These are phyloP conservation scores for Lasioglossum baleicum DNA, from an alignment of 1,140 invertebrate genomes.

Conservation along the genomic window DNA sequence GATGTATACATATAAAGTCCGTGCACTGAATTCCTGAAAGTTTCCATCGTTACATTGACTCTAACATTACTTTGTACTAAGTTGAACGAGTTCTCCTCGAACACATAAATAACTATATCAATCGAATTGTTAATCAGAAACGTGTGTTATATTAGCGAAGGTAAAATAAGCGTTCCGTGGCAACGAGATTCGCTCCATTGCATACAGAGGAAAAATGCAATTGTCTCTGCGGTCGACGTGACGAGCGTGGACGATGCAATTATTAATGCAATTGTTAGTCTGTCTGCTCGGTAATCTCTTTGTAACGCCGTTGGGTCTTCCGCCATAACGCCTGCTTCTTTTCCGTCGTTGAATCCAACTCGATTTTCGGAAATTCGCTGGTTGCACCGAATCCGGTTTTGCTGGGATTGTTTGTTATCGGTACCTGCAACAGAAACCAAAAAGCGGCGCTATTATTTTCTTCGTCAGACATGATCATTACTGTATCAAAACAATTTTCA, in stretches of 20 bases:
- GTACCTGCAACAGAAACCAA: conserved; percentile 68
- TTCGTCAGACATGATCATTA: too few species aligned
- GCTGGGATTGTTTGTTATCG: conserved; percentile 69
- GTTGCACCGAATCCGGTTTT: conserved; percentile 76
- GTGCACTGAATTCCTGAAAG: not conserved
- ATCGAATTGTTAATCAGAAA: too few species aligned
- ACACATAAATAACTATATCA: too few species aligned
- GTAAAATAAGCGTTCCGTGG: too few species aligned
- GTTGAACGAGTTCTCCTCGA: not conserved
- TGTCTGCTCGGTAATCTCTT: conserved; percentile 68
- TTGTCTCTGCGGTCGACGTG: conserved; percentile 6
- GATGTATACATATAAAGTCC: not conserved
- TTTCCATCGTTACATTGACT: not conserved
- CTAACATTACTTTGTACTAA: conserved; percentile 13
- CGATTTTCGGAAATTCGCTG: conserved; percentile 55
- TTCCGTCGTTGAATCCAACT: conserved; percentile 66
- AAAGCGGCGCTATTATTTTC: conserved; percentile 1
- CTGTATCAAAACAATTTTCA: too few species aligned
- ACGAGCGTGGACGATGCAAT: conserved; percentile 11
- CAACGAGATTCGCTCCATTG: too few species aligned
- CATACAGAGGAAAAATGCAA: not conserved
- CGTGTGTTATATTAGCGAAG: too few species aligned
- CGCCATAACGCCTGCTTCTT: conserved; percentile 77
- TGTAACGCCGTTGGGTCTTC: conserved; percentile 77
- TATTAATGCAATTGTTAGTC: not conserved